phyloP scores from a whole-genome alignment of 2,797 vertebrate genomes.

The Taenioides sp. region DNA sequence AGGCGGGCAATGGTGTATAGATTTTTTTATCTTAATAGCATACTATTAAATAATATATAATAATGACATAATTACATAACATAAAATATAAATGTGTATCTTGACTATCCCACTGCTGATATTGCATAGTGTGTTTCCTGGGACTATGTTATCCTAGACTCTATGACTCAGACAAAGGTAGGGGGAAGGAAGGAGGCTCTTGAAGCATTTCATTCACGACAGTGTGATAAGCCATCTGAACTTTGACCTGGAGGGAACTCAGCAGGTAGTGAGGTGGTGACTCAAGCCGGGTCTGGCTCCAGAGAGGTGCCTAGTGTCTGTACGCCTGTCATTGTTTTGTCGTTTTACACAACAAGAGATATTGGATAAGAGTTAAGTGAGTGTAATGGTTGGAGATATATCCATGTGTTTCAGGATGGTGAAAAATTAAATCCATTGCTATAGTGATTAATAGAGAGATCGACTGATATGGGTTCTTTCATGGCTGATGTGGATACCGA shows the following conservation, averaged over 20 bases:
- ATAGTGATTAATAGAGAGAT: no score
- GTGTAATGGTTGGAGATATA: neutral
- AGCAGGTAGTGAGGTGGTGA: slow-evolving; percentile 23
- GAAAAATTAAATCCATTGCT: no score
- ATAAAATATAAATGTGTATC: neutral
- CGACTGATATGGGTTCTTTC: no score
- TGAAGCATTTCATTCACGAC: slow-evolving; percentile 29
- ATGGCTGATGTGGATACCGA: no score
- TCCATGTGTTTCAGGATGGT: no score
- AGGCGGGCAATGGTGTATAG: no score
- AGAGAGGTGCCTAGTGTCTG: neutral
- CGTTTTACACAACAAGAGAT: neutral
- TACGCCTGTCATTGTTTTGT: neutral
- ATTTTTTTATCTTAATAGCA: neutral
- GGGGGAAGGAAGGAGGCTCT: slow-evolving; percentile 1
- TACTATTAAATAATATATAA: neutral
- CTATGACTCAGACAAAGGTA: slow-evolving; percentile 29
- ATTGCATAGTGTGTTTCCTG: neutral
- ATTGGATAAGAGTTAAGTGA: no score
- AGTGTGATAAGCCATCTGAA: slow-evolving; percentile 13
- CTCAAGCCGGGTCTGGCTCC: slow-evolving; percentile 8
- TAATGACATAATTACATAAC: neutral
- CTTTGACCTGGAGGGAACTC: slow-evolving; percentile 13
- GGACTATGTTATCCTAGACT: slow-evolving; percentile 10
- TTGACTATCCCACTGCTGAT: neutral